Conservation (phyloP, 1,140 invertebrate genomes). For the Campoletis sonorensis region DNA sequence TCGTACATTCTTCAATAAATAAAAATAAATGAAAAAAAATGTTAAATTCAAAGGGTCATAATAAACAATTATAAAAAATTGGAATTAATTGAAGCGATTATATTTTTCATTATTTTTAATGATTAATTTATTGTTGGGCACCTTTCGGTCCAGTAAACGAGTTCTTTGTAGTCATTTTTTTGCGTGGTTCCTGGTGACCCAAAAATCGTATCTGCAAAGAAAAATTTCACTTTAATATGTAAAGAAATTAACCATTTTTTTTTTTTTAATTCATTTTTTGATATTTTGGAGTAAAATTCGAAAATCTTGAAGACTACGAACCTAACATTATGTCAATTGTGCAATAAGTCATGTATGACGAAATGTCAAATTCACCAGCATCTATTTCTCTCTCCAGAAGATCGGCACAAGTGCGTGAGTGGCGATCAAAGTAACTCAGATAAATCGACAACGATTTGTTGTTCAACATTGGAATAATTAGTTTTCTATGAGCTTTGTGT, state of each 20-base stretch:
- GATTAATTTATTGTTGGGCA: slow-evolving; percentile 37
- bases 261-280: neutral
- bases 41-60: too few relatives aligned
- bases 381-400: slow-evolving; percentile 51
- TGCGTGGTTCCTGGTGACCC: slow-evolving; percentile 50
- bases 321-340: slow-evolving; percentile 64
- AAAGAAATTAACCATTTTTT: too few relatives aligned
- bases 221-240: slow-evolving; percentile 4
- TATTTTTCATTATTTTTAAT: too few relatives aligned
- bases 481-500: slow-evolving; percentile 69
- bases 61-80: slow-evolving; percentile 8
- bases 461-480: slow-evolving; percentile 68
- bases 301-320: slow-evolving; percentile 48
- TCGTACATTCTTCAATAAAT: slow-evolving; percentile 72
- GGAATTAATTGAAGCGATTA: neutral
- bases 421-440: slow-evolving; percentile 62
- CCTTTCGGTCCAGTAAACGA: slow-evolving; percentile 54
- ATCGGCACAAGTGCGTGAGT: slow-evolving; percentile 53
- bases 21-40: neutral
- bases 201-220: slow-evolving; percentile 52
- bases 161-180: slow-evolving; percentile 48
- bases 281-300: neutral
- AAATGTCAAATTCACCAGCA: slow-evolving; percentile 63
- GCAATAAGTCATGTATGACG: slow-evolving; percentile 60
- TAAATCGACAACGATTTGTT: slow-evolving; percentile 66